These are phyloP conservation scores for Microchirus variegatus DNA, from an alignment of 2,797 vertebrate genomes.

Conservation along the genomic window DNA sequence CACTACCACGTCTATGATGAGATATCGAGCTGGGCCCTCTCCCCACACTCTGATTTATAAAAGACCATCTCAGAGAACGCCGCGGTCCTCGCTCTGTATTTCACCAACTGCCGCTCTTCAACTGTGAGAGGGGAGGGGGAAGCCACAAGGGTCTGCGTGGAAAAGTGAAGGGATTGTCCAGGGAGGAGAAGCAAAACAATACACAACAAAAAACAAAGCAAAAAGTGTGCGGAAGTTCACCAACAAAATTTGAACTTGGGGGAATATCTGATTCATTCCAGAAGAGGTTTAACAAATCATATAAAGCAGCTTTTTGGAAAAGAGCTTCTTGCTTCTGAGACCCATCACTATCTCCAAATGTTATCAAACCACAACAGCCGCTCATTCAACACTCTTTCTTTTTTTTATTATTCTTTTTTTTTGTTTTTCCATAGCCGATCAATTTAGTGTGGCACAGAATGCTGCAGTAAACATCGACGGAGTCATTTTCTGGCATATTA, in stretches of 20 bases:
- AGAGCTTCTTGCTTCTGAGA: constrained; percentile 29
- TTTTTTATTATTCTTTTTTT: background rate
- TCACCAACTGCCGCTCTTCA: constrained; percentile 61
- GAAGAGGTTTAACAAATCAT: constrained; percentile 60
- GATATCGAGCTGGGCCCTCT: constrained; percentile 71
- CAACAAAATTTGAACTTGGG: constrained; percentile 52
- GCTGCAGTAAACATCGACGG: constrained; percentile 74
- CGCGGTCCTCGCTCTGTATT: constrained; percentile 50
- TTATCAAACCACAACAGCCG: constrained; percentile 68
- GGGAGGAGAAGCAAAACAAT: background rate
- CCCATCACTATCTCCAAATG: constrained; percentile 49
- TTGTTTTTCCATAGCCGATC: constrained; percentile 70
- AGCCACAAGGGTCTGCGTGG: constrained; percentile 35
- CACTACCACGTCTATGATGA: constrained; percentile 70
- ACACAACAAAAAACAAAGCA: background rate
- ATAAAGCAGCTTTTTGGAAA: constrained; percentile 41
- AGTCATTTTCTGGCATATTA: constrained; percentile 85
- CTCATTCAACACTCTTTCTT: background rate
- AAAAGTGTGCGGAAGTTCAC: constrained; percentile 45
- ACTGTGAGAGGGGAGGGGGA: constrained; percentile 40
- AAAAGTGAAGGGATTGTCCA: background rate
- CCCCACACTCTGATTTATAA: constrained; percentile 73
- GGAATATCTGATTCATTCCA: constrained; percentile 58
- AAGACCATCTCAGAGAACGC: constrained; percentile 56
- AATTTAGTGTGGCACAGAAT: constrained; percentile 72